These are phyloP conservation scores for Romanogobio albipinnatus DNA, from an alignment of 2,113 vertebrate genomes.

Conservation along the genomic window DNA sequence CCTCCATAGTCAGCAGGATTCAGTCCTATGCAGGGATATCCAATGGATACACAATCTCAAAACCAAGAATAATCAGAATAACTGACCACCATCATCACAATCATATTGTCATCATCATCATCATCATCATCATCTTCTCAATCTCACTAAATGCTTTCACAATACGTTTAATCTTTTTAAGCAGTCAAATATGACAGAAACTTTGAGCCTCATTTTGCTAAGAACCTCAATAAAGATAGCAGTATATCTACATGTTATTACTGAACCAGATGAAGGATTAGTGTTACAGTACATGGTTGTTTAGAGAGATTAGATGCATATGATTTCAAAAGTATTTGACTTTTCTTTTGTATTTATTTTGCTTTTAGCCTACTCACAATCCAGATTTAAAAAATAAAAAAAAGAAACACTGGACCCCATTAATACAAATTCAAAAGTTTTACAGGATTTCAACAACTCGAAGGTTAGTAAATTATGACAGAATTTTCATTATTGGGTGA, in stretches of 20 bases:
- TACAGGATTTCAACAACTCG: not conserved
- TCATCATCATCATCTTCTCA: not conserved
- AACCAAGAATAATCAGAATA: not conserved
- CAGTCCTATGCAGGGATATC: not conserved
- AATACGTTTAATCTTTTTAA: not conserved
- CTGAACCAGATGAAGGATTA: not conserved
- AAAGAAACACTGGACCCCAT: not conserved
- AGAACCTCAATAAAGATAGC: slow-evolving; percentile 17
- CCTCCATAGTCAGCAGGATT: not conserved
- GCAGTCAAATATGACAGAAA: not conserved
- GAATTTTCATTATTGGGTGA: not conserved
- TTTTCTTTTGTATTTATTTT: not conserved
- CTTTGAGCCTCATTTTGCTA: slow-evolving; percentile 4
- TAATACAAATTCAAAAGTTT: not conserved
- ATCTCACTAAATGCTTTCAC: slow-evolving; percentile 6
- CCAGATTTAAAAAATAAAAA: not conserved
- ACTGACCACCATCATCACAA: not conserved
- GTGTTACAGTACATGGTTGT: not conserved
- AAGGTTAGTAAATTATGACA: not conserved
- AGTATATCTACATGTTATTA: not conserved
- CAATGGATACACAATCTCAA: not conserved
- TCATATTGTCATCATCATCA: not conserved
- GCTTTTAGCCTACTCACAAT: not conserved
- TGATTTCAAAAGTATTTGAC: slow-evolving; percentile 12
- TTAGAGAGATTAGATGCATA: slow-evolving; percentile 15